A percentile compares a stretch with the other conserved stretches of the same genome.
These are phyloP conservation scores for Mythimna impura DNA, from an alignment of 2,888 invertebrate genomes.

Conservation along the genomic window DNA sequence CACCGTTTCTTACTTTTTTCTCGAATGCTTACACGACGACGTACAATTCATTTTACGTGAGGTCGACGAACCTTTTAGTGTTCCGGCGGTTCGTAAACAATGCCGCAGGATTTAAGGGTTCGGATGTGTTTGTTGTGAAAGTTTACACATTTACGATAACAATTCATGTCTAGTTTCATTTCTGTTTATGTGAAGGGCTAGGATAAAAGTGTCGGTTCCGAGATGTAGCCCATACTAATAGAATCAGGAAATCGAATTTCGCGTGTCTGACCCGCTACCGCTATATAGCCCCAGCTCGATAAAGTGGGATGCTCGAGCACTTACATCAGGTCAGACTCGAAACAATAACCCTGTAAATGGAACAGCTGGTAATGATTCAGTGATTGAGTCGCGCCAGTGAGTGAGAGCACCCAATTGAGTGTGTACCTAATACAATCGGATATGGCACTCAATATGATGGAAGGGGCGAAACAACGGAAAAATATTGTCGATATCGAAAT, in stretches of 20 bases:
- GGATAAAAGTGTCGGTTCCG: constrained; percentile 62
- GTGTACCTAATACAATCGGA: constrained; percentile 78
- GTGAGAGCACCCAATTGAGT: constrained; percentile 78
- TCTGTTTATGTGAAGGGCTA: constrained; percentile 54
- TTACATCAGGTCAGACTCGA: constrained; percentile 75
- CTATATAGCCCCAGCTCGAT: constrained; percentile 71
- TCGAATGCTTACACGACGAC: constrained; percentile 67
- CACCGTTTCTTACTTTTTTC: constrained; percentile 72
- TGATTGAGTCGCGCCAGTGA: constrained; percentile 73
- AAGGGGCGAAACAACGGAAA: constrained; percentile 68
- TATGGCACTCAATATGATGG: constrained; percentile 75
- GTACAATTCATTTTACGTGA: constrained; percentile 73
- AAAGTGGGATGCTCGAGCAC: constrained; percentile 71
- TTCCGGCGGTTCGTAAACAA: constrained; percentile 81
- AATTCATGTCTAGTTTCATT: constrained; percentile 60
- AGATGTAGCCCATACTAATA: constrained; percentile 65
- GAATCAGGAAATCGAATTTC: constrained; percentile 79
- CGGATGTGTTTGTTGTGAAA: constrained; percentile 73
- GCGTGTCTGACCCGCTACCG: constrained; percentile 69
- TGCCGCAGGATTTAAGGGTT: constrained; percentile 72
- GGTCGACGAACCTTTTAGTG: constrained; percentile 80
- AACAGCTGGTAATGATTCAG: constrained; percentile 75
- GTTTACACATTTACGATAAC: constrained; percentile 72
- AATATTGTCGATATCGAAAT: constrained; percentile 57
- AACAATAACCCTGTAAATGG: constrained; percentile 82